These are phyloP conservation scores for Cairina moschata DNA, from an alignment of 2,113 vertebrate genomes.

Conservation along the genomic window DNA sequence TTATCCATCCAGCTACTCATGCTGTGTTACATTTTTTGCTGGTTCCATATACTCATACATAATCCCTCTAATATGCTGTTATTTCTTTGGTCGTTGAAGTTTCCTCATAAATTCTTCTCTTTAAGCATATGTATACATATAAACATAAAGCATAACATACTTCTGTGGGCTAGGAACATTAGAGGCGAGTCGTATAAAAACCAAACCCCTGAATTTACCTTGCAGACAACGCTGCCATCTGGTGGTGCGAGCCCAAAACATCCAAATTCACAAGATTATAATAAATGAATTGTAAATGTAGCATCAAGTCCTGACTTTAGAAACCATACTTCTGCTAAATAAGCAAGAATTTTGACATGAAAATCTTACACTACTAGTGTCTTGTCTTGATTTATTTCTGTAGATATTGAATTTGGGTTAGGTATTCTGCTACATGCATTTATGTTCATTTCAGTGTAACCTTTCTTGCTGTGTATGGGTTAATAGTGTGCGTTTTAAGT, in stretches of 20 bases:
- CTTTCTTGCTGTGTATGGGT: neutral
- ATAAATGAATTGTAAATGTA: rapidly evolving
- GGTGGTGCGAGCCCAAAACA: slow-evolving; percentile 47
- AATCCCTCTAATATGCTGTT: neutral
- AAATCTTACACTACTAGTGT: neutral
- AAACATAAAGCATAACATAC: neutral
- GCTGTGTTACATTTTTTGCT: neutral
- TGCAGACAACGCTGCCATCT: slow-evolving; percentile 73
- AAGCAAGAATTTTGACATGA: neutral
- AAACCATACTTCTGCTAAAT: neutral
- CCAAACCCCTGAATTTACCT: neutral
- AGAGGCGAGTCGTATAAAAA: neutral
- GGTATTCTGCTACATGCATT: neutral
- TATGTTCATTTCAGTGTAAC: neutral
- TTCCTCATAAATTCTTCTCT: neutral
- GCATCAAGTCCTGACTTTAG: neutral
- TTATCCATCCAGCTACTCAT: neutral
- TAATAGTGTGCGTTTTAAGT: neutral
- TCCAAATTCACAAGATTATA: neutral
- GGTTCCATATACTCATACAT: neutral
- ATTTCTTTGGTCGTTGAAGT: neutral
- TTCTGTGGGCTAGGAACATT: neutral
- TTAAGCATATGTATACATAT: neutral
- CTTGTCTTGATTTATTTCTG: neutral
- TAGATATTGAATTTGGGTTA: neutral